Percentiles rank a stretch among this genome's conserved stretches.
These are phyloP conservation scores for Chanos chanos DNA, from an alignment of 2,797 vertebrate genomes.

Conservation along the genomic window DNA sequence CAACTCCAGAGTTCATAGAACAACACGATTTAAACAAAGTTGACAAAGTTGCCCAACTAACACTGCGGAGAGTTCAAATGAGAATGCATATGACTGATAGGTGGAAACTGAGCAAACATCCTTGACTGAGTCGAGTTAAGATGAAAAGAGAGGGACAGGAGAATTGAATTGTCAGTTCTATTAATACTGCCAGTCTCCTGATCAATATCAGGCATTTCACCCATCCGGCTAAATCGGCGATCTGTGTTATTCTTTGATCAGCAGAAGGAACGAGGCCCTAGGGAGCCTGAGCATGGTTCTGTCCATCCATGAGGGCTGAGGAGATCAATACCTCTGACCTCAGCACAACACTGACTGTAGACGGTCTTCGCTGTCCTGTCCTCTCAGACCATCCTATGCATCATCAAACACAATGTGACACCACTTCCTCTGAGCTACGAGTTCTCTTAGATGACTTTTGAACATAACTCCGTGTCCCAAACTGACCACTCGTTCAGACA, in stretches of 20 bases:
- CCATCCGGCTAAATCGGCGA: constrained; percentile 2
- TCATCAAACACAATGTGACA: not conserved
- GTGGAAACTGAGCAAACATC: not conserved
- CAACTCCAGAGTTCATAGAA: too few species aligned
- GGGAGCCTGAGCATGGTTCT: constrained; percentile 26
- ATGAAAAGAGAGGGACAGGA: constrained; percentile 15
- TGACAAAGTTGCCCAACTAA: too few species aligned
- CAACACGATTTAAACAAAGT: too few species aligned
- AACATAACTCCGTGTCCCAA: not conserved
- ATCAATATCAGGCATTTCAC: constrained; percentile 32
- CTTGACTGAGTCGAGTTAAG: constrained; percentile 23
- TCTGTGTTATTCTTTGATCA: constrained; percentile 31
- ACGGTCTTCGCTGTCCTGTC: not conserved
- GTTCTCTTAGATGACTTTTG: not conserved
- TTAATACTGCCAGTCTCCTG: constrained; percentile 32
- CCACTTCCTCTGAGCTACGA: not conserved
- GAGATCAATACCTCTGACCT: constrained; percentile 41
- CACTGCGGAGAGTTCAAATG: not conserved
- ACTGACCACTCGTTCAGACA: too few species aligned
- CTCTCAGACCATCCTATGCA: not conserved
- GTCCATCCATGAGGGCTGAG: constrained; percentile 35
- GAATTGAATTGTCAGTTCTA: constrained; percentile 25
- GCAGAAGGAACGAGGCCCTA: constrained; percentile 33
- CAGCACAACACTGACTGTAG: constrained; percentile 13
- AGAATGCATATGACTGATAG: not conserved